Evolutionary conservation across 2,888 invertebrate species (phyloP).

Genomic region (Rotaria magnacalcarata): DNA sequence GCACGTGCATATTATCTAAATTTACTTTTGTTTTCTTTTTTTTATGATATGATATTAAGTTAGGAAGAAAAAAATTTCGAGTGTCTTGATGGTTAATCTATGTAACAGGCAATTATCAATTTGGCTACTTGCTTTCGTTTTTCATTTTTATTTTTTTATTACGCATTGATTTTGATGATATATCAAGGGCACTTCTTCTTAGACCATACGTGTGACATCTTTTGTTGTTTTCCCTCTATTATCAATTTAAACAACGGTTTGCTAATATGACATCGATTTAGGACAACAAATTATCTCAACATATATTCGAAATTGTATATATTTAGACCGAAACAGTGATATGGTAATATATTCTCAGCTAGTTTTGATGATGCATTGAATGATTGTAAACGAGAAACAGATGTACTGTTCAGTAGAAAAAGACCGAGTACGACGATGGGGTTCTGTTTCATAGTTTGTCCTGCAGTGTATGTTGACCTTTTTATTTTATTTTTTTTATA

Average conservation of each 20-base stretch:
- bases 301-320: not conserved
- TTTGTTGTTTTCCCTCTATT: not conserved
- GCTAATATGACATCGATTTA: not conserved
- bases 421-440: not conserved
- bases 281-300: constrained; percentile 13
- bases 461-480: not conserved
- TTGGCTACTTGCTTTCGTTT: not conserved
- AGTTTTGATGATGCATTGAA: not conserved
- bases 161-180: not conserved
- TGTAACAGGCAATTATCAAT: not conserved
- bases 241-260: not conserved
- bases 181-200: not conserved
- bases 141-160: not conserved
- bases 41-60: not conserved
- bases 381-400: constrained; percentile 13
- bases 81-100: not conserved
- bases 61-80: no score
- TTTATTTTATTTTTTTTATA: not conserved
- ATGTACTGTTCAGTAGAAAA: not conserved
- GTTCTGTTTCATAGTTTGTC: not conserved
- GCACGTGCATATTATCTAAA: not conserved
- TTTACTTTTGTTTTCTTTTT: not conserved
- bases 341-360: not conserved
- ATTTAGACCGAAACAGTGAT: not conserved
- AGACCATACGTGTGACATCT: not conserved